Conservation (phyloP, 2,113 vertebrate species). For the Poecile atricapillus region DNA sequence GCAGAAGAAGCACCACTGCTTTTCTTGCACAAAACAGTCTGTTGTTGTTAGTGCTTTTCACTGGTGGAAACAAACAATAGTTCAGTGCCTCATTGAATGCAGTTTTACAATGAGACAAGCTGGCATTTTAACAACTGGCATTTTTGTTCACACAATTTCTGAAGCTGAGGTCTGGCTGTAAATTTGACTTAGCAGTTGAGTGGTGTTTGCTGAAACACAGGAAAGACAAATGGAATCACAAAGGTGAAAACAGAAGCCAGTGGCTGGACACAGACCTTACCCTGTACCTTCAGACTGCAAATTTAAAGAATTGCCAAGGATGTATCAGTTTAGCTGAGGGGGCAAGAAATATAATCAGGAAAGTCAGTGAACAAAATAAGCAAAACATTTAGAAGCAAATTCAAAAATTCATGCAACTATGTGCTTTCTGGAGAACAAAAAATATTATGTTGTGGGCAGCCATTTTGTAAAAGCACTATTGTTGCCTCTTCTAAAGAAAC, state of each 20-base stretch:
- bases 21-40: neutral
- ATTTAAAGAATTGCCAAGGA: neutral
- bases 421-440: neutral
- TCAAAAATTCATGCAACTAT: neutral
- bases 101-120: neutral
- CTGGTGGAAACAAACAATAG: neutral
- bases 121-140: neutral
- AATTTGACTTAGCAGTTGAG: neutral
- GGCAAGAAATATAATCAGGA: neutral
- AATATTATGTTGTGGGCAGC: neutral
- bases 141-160: neutral
- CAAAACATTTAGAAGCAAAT: neutral
- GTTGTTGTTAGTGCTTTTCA: constrained; percentile 32
- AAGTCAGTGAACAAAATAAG: neutral
- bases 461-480: neutral
- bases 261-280: neutral
- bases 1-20: neutral
- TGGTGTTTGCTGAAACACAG: fast-evolving
- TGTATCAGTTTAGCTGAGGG: neutral
- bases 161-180: neutral
- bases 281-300: neutral
- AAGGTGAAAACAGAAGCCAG: neutral
- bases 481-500: neutral
- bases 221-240: neutral
- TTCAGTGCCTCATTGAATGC: neutral